Evolutionary conservation across 1,140 invertebrate species (phyloP), one percentile per base, ranked within the genome.

Genomic region (Augochlora pura): DNA sequence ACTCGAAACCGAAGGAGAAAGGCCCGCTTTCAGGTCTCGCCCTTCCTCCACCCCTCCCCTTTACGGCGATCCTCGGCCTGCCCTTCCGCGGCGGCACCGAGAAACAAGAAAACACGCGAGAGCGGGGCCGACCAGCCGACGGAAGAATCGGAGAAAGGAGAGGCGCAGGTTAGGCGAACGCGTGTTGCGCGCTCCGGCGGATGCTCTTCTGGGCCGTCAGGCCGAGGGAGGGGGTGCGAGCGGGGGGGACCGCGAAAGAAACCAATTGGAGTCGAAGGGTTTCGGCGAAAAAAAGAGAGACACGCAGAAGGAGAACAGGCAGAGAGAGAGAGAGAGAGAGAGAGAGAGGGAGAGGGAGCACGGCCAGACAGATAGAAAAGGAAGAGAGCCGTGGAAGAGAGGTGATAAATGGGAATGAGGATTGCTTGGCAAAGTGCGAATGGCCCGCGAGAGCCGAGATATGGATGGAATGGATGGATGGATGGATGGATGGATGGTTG

Each of bases 401-500:
- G 86, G 91, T 91, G 90, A 91, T 91, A 91, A 92, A 91, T 91
- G 87, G 85, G 87, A 90, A 89, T 88, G 88, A 91, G 87, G 86
- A 91, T 91, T 91, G 90, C 89, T 87, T 85, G 86, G 86, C 86
- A 91, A 89, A 91, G 89, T 90, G 87, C 89, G 90, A 91, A 91
- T 89, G 87, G 83, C 63, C 83, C 85, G 80, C 81, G 77, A 82
- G 82, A 82, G 82, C 77, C 81, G 54, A 86, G 78, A 77, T 84
- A 81, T 75, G 82, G 85, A 77, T 70, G 76, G 80, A 69, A 83
- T 75, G 86, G 86, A 81, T 83, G 74, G 80, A 80, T 60, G 70
- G 65, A 80, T 81, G 71, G 67, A 80, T 65, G 82, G 84, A 76
- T 65, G 74, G 77, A 65, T 71, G 86, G 84, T 80, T 82, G 70